Base-by-base conservation (phyloP, 1,140 invertebrate species). In the Epicauta chinensis region DNA sequence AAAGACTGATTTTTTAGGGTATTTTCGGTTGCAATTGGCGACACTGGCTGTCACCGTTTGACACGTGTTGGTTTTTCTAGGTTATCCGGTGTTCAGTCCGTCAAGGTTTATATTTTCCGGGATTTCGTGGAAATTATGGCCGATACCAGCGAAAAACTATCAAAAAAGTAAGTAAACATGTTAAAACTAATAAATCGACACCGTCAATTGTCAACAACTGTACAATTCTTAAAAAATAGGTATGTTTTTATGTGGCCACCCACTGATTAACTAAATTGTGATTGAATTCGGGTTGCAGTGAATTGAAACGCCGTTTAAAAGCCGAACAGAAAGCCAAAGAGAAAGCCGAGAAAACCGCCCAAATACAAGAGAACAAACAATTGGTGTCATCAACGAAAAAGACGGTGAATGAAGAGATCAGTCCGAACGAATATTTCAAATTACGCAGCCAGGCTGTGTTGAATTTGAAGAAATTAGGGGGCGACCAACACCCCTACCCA, bases 371-470 rank as follows among this genome's bases (percentile, higher is more conserved):
- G 48, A 65, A 16, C 66, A 66, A 43, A n/a, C n/a, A n/a, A n/a
- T n/a, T n/a, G n/a, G n/a, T n/a, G n/a, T n/a, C n/a, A n/a, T 67
- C 68, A 40, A 60, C 61, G 50, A 70, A 72, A 32, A 75, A 75
- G 53, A 12, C 10, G 3, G 61, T 73, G n/a, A 61, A 70, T 17
- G 90, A 93, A 61, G 92, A 89, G 63, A 90, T 96, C 56, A 93
- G 83, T 70, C 89, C 93, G 29, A 92, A 93, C 83, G 92, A 98
- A 76, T 98, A 93, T 71, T 93, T 89, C 61, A 90, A 92, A 68
- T 67, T 97, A 15, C 77, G 96, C 54, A 82, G 81, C 0, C 75
- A 81, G 50, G 81, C 84, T 16, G 75, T 98, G 13, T 76, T 80
- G 35, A 80, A 89, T 32, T 72, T 94, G 3, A 97, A 97, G 74